phyloP scores from a whole-genome alignment of 2,797 vertebrate species.

The Bradypodion ventrale region DNA sequence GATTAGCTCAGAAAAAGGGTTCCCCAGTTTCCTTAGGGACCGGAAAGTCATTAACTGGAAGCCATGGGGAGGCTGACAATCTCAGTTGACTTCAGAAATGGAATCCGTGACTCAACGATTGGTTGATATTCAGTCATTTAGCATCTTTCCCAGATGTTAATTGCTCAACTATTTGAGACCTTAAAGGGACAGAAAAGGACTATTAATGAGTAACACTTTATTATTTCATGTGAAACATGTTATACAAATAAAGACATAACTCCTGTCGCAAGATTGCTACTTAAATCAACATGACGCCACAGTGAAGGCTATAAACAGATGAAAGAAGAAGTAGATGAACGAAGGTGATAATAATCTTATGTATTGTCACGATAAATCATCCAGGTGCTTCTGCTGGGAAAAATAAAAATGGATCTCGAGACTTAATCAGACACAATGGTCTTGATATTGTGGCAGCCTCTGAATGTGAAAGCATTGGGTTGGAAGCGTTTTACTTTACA shows the following conservation, averaged over 20 bases:
- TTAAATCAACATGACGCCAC: slow-evolving; percentile 28
- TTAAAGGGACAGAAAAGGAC: background rate
- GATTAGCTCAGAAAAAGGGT: background rate
- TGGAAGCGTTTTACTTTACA: background rate
- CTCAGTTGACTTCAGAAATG: background rate
- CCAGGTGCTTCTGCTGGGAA: background rate
- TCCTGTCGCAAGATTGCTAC: background rate
- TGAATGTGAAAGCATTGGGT: background rate
- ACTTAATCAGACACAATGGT: background rate
- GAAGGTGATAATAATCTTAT: slow-evolving; percentile 17
- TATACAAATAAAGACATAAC: background rate
- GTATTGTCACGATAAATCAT: slow-evolving; percentile 10
- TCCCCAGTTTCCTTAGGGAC: background rate
- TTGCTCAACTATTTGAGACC: background rate
- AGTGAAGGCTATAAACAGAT: slow-evolving; percentile 23
- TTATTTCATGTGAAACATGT: background rate
- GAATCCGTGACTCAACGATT: background rate
- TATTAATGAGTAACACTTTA: background rate
- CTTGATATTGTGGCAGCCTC: background rate
- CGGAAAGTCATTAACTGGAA: background rate
- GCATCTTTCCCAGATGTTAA: background rate
- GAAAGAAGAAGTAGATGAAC: slow-evolving; percentile 7
- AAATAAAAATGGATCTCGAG: background rate
- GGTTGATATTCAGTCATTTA: background rate
- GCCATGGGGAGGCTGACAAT: background rate